Percentiles rank a stretch among this genome's conserved stretches.
phyloP scores from a whole-genome alignment of 92 coral and sea anemone genomes.

The Umimayanthus chanpuru region DNA sequence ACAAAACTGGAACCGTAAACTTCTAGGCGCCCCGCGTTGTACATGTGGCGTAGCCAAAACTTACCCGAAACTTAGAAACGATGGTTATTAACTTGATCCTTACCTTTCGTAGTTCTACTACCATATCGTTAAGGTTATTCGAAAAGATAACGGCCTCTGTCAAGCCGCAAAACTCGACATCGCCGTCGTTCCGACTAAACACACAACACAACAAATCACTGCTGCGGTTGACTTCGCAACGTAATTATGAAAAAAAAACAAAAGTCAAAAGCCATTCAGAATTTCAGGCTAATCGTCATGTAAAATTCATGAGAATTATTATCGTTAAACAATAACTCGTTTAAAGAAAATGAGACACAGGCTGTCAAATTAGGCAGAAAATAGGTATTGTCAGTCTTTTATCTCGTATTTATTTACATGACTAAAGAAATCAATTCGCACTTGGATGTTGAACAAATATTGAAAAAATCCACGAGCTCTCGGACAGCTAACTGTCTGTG shows the following conservation, averaged over 20 bases:
- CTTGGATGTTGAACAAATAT: background rate
- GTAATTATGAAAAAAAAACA: slow-evolving; percentile 52
- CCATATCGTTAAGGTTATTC: background rate
- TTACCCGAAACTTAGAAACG: background rate
- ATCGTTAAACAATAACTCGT: background rate
- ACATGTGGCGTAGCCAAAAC: no score
- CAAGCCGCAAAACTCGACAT: background rate
- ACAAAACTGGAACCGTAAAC: no score
- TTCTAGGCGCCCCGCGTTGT: no score
- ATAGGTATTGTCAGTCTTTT: background rate
- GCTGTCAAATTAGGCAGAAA: slow-evolving; percentile 3
- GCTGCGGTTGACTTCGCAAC: slow-evolving; percentile 49
- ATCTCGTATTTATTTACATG: background rate
- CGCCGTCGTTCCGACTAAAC: background rate
- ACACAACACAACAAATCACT: slow-evolving; percentile 9
- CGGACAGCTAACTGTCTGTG: no score
- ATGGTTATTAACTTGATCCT: background rate
- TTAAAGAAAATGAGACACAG: background rate
- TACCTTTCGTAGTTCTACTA: background rate
- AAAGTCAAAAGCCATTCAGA: background rate
- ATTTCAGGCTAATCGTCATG: background rate
- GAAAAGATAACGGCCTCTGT: background rate
- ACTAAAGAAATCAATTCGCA: slow-evolving; percentile 7
- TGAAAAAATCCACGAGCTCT: no score
- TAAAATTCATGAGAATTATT: background rate